Percentiles rank a stretch among this genome's conserved stretches.
Evolutionary conservation across 2,888 invertebrate species (phyloP).

Genomic region (Metallyticus violacea): DNA sequence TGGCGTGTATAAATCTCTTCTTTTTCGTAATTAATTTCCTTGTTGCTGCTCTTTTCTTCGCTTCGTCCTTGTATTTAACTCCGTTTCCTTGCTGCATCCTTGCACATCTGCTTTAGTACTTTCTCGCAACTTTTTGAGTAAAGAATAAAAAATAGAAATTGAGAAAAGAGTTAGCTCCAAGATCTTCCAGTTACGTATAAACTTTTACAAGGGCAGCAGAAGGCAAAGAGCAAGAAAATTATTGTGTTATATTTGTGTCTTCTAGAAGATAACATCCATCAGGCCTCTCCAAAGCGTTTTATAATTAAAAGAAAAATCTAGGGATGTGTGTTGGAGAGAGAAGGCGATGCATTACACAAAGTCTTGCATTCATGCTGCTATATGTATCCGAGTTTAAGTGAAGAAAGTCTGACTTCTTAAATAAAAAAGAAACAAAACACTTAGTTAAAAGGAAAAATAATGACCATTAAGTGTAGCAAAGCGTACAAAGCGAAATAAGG

Average conservation of each 20-base stretch:
- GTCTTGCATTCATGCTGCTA: too few species aligned
- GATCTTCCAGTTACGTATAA: background rate
- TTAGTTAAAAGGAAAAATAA: too few species aligned
- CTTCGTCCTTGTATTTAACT: background rate
- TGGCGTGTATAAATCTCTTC: background rate
- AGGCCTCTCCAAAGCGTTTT: background rate
- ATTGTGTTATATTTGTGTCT: background rate
- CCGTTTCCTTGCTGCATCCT: background rate
- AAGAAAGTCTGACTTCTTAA: too few species aligned
- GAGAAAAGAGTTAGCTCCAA: background rate
- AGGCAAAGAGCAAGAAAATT: background rate
- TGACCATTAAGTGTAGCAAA: too few species aligned
- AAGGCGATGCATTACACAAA: too few species aligned
- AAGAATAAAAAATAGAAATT: background rate
- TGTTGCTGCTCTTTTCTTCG: background rate
- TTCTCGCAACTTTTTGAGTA: background rate
- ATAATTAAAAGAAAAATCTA: background rate
- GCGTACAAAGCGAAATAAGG: too few species aligned
- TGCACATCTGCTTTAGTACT: background rate
- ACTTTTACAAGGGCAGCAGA: background rate
- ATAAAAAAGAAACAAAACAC: too few species aligned
- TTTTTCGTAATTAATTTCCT: background rate
- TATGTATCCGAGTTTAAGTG: too few species aligned
- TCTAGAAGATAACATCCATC: background rate
- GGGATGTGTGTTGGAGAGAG: too few species aligned